Percentiles rank a stretch among this genome's conserved stretches.
phyloP scores from a whole-genome alignment of 2,888 invertebrate species.

The Erynnis tages region DNA sequence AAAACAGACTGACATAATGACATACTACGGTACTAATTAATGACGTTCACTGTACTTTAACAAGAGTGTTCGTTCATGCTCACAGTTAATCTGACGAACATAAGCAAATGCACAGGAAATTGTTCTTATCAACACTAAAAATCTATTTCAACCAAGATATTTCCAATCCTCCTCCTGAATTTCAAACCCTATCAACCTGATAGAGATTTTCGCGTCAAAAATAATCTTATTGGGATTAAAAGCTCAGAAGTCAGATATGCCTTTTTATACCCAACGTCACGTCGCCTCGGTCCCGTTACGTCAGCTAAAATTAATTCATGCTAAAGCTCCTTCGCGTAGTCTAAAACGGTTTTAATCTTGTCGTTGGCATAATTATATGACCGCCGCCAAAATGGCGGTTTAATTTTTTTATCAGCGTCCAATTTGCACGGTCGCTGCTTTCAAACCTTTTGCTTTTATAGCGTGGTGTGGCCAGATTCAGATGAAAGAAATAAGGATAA shows the following conservation, averaged over 20 bases:
- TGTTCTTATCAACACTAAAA: too few relatives aligned
- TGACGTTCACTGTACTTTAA: too few relatives aligned
- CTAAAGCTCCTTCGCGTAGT: conserved; percentile 44
- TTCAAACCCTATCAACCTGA: too few relatives aligned
- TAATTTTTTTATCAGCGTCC: conserved; percentile 7
- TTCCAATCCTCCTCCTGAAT: too few relatives aligned
- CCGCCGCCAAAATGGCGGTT: conserved; percentile 7
- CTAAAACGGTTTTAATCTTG: conserved; percentile 64
- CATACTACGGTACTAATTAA: too few relatives aligned
- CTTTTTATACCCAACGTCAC: conserved; percentile 10
- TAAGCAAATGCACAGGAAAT: too few relatives aligned
- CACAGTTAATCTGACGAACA: too few relatives aligned
- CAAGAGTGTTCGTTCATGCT: too few relatives aligned
- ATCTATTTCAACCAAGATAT: too few relatives aligned
- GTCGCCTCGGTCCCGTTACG: conserved; percentile 20
- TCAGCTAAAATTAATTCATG: conserved; percentile 37
- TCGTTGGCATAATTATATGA: conserved; percentile 52
- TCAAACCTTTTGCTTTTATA: background rate
- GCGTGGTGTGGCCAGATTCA: background rate
- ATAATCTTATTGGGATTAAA: conserved; percentile 2
- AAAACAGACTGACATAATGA: too few relatives aligned
- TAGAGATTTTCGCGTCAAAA: too few relatives aligned
- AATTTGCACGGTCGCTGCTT: conserved; percentile 9
- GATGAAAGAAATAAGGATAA: background rate
- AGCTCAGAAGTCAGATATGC: background rate